Evolutionary conservation across 2,797 vertebrate species (phyloP), one percentile per base, ranked within the genome.

Genomic region (Pseudotriccus pelzelni): DNA sequence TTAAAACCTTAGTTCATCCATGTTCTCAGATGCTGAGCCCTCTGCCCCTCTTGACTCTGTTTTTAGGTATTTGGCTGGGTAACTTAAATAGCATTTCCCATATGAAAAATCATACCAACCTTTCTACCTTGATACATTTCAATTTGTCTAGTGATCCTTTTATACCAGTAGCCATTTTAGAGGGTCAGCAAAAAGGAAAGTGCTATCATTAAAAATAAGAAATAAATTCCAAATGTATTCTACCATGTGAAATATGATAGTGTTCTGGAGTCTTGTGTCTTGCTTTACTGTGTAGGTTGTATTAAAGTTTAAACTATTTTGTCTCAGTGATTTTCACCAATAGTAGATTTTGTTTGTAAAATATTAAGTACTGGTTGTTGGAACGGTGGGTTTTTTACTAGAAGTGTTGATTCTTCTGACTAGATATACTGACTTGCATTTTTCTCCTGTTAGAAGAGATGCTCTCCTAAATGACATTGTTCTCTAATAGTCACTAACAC

Each of bases 71-170:
- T 75, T 52, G 6, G 12, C 24, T 60, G 19, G 12, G 12, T 82
- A 64, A 78, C 32, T 63, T 63, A 50, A 55, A 30, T 22, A 80
- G 14, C 6, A 10, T 75, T 87, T 94, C 15, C 13, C 9, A 3
- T 41, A 41, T 60, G 60, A 37, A 67, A 74, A 77, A 27, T 49
- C 12, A 2, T 63, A 37, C 37, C 17, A 43, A 2, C 7, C 10
- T 72, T 50, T 83, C 2, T 15, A 12, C 20, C 8, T 56, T 14
- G 14, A n/a, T 55, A 23, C 12, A 46, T 64, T 89, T 63, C 83
- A 66, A 28, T 62, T 12, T 53, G 24, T 50, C 8, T 44, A 1
- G 0, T 1, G 0, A 55, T 60, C 10, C 30, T 14, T 11, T 67
- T 70, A 27, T 28, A n/a, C 3, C 13, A 49, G 30, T 30, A 52